phyloP scores from a whole-genome alignment of 2,797 vertebrate species.

The Aulostomus chinensis region DNA sequence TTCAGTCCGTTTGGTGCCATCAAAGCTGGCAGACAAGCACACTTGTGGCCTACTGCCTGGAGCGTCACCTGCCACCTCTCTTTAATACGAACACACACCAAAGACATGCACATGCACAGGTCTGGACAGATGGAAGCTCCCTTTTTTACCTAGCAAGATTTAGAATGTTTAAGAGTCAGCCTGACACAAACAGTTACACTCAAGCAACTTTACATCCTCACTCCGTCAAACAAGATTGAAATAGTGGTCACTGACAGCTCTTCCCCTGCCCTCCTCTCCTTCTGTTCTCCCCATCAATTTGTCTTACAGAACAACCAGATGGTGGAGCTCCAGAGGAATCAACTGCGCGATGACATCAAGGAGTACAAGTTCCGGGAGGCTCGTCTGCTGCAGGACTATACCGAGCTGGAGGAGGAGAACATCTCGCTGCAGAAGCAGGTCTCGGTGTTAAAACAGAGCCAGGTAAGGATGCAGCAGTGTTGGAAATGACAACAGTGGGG shows the following conservation, averaged over 20 bases:
- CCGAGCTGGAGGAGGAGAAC: slow-evolving; percentile 97
- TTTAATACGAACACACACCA: slow-evolving; percentile 15
- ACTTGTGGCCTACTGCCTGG: slow-evolving; percentile 54
- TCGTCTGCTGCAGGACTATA: slow-evolving; percentile 95
- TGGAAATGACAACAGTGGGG: too few relatives aligned
- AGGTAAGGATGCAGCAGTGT: slow-evolving; percentile 77
- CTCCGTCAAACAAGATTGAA: slow-evolving; percentile 10
- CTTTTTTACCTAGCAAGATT: slow-evolving; percentile 40
- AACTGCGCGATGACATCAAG: slow-evolving; percentile 95
- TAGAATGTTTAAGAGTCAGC: slow-evolving; percentile 22
- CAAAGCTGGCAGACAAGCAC: slow-evolving; percentile 38
- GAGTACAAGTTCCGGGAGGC: slow-evolving; percentile 97
- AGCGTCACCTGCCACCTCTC: slow-evolving; percentile 56
- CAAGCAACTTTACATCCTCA: slow-evolving; percentile 15
- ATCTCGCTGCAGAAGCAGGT: slow-evolving; percentile 98
- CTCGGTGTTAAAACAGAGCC: slow-evolving; percentile 92
- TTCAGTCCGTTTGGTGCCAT: slow-evolving; percentile 33
- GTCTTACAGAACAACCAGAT: slow-evolving; percentile 91
- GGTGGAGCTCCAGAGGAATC: slow-evolving; percentile 90
- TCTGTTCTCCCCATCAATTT: background rate
- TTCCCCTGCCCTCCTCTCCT: slow-evolving; percentile 6
- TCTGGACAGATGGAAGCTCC: slow-evolving; percentile 42
- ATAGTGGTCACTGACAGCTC: slow-evolving; percentile 22
- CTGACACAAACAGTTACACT: slow-evolving; percentile 30
- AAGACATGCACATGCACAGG: slow-evolving; percentile 1